Evolutionary conservation across 2,113 vertebrate species (phyloP), one percentile per base, ranked within the genome.

Genomic region (Microcebus murinus): DNA sequence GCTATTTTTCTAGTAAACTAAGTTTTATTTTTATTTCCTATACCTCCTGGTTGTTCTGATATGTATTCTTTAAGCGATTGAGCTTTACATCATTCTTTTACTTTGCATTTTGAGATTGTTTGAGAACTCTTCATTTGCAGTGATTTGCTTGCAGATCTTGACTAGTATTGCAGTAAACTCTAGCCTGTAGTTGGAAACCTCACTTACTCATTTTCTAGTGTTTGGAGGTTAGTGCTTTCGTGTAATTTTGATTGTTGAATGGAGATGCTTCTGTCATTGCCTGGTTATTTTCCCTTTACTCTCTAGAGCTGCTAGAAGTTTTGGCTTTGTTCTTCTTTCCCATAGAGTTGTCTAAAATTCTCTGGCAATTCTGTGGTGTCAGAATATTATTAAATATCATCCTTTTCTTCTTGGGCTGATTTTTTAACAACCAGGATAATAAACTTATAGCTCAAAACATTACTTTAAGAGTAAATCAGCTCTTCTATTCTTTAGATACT

Each of bases 381-480:
- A 68, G 42, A 65, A 48, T 92, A 73, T 92, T 91, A 48, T 81
- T 79, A 91, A 94, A 76, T 90, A 68, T 79, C 39, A 36, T 92
- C 3, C 74, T 6, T 74, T 1, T 57, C 21, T 82, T 76, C 29
- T 76, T 83, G 34, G 27, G 55, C 42, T 94, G 17, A 5, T 77
- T 34, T 91, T 79, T 84, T 18, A 52, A 87, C n/a, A 27, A 31
- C 21, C 9, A 84, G 27, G 29, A 68, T 85, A 93, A 67, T 70
- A 94, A 81, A 61, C 95, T 57, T 93, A 73, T 86, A 86, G 42
- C 27, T 95, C 27, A 81, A 36, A 85, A 76, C 65, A 6, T 92
- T 89, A 91, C 9, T 15, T 91, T 18, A 77, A 57, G 23, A 95
- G 67, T 89, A 95, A 83, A 84, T 21, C 39, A 71, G n/a, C 34